Percentiles rank a stretch among this genome's conserved stretches.
phyloP scores from a whole-genome alignment of 1,140 invertebrate species.

The Aethina tumida region DNA sequence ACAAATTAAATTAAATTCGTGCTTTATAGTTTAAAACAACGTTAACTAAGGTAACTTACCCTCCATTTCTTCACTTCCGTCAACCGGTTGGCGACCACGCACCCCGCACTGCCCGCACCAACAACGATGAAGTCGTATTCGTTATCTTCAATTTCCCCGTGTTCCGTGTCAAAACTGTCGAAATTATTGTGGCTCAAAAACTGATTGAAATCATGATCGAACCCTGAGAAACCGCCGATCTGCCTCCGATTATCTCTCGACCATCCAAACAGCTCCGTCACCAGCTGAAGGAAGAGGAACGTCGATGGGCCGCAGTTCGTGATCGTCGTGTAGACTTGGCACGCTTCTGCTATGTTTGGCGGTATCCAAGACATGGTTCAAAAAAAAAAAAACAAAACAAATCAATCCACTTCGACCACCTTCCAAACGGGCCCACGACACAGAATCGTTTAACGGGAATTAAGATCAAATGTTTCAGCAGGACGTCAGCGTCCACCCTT shows the following conservation, averaged over 20 bases:
- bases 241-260: constrained; percentile 35
- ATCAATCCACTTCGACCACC: too few relatives aligned
- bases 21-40: not conserved
- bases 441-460: constrained; percentile 1
- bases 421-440: not conserved
- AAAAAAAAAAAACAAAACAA: too few relatives aligned
- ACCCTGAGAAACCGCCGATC: not conserved
- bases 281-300: constrained; percentile 45
- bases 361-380: constrained; percentile 49
- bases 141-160: constrained; percentile 9
- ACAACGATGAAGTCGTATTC: constrained; percentile 46
- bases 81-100: constrained; percentile 53
- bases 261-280: constrained; percentile 45
- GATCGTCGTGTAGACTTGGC: constrained; percentile 39
- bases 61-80: constrained; percentile 42
- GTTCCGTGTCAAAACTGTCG: constrained; percentile 6
- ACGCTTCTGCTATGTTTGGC: constrained; percentile 43
- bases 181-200: constrained; percentile 3
- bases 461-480: not conserved
- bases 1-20: not conserved
- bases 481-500: constrained; percentile 7
- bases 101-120: constrained; percentile 56
- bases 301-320: constrained; percentile 46
- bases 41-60: constrained; percentile 29
- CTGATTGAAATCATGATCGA: constrained; percentile 8